Evolutionary conservation across 2,113 vertebrate genomes (phyloP), one percentile per base, ranked within the genome.

Genomic region (Argyrosomus japonicus): DNA sequence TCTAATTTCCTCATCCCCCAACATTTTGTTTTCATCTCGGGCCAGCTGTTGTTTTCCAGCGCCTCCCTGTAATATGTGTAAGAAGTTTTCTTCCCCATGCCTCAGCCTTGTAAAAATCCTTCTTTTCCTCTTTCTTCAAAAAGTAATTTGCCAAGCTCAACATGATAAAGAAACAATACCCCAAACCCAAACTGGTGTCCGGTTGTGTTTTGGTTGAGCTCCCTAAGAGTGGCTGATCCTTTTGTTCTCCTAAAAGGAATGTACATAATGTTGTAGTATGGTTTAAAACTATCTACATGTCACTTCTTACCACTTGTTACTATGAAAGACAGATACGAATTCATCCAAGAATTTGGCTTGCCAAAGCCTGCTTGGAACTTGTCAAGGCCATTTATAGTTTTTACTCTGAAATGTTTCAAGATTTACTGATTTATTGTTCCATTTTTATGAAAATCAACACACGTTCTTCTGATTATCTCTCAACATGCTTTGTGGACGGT

Each of bases 41-140:
- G 85, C 94, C 94, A 95, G 93, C 93, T 94, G 92, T 95, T 94
- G 90, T 95, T 94, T 94, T 92, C 84, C 90, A 90, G 89, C 81
- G 83, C 90, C 89, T 93, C 91, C 91, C 81, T 87, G 84, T 84
- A 88, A 87, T 90, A 81, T 88, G 89, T 94, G 84, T 89, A 79
- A 87, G 84, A 89, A 27, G 47, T 92, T 93, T 93, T 92, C 75
- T 85, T 88, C 89, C 82, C 77, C 69, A 81, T 89, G 75, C 77
- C 72, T 80, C 69, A 57, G 76, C 74, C 86, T 89, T 86, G 77
- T 92, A 86, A 90, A 93, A 93, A 85, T 88, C 69, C 82, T 85
- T 91, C 75, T 86, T 88, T 80, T 85, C 57, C 79, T 84, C 67
- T 87, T 86, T 83, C 72, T 84, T 83, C 63, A 47, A 73, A 25